A percentile compares a stretch with the other conserved stretches of the same genome.
phyloP scores from a whole-genome alignment of 2,888 invertebrate genomes.

The Schizaphis graminum region DNA sequence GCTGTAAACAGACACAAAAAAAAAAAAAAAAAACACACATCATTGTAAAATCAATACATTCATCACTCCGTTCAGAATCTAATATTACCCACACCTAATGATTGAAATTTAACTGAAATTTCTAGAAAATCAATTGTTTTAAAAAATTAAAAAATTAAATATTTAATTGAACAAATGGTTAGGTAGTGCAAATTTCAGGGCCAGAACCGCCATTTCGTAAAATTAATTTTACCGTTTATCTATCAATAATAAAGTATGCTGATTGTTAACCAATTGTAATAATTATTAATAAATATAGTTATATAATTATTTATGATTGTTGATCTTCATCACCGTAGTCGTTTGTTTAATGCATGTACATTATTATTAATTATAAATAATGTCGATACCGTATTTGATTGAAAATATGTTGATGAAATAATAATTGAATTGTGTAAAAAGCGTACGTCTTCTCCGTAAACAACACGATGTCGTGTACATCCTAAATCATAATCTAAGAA shows the following conservation, averaged over 20 bases:
- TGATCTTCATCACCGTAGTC: background rate
- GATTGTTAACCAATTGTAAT: background rate
- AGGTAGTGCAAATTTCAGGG: background rate
- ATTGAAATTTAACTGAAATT: background rate
- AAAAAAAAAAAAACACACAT: no score
- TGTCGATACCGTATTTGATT: background rate
- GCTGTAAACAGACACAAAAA: no score
- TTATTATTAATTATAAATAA: background rate
- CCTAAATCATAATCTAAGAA: background rate
- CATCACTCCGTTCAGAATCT: no score
- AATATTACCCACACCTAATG: background rate
- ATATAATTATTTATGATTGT: background rate
- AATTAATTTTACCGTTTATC: background rate
- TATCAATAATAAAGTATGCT: background rate
- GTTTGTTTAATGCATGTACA: background rate
- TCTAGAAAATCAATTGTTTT: background rate
- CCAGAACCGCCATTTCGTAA: background rate
- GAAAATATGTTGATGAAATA: constrained; percentile 2
- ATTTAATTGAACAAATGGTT: background rate
- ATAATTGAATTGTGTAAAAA: background rate
- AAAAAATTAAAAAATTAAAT: background rate
- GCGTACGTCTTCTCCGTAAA: background rate
- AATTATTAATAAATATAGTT: background rate
- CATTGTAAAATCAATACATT: no score
- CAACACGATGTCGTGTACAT: background rate